Conservation (phyloP, 2,113 vertebrate genomes). For the Laticauda colubrina region DNA sequence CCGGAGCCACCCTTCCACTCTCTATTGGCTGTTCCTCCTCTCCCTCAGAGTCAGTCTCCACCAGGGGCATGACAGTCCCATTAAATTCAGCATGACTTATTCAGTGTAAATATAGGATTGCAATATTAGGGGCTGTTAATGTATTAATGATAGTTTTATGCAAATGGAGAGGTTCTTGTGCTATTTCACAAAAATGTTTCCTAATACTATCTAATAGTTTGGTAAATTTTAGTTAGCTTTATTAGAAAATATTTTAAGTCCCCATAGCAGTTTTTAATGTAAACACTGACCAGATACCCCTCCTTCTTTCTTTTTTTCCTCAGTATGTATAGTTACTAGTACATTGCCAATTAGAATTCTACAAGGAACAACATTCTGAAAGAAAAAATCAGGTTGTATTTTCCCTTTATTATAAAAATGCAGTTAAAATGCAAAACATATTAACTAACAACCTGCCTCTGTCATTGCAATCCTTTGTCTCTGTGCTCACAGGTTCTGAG, state of each 20-base stretch:
- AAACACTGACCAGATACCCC: neutral
- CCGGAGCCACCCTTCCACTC: too few relatives aligned
- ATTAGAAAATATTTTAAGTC: neutral
- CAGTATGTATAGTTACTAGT: too few relatives aligned
- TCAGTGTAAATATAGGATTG: neutral
- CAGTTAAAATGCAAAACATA: neutral
- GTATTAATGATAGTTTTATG: neutral
- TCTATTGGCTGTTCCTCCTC: too few relatives aligned
- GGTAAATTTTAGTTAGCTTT: neutral
- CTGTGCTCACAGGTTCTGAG: neutral
- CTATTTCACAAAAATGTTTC: neutral
- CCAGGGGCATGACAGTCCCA: too few relatives aligned
- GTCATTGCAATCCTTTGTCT: neutral
- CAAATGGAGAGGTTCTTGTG: neutral
- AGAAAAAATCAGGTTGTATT: neutral
- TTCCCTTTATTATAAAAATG: neutral
- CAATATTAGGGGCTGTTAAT: neutral
- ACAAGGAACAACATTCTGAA: neutral
- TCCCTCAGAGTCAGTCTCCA: too few relatives aligned
- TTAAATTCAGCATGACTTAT: neutral
- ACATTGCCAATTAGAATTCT: neutral
- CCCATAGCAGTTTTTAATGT: neutral
- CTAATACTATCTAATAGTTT: neutral
- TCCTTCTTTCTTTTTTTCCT: neutral
- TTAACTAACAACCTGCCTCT: neutral